Conservation (phyloP, 2,888 invertebrate species). For the Cerceris ruficornis region DNA sequence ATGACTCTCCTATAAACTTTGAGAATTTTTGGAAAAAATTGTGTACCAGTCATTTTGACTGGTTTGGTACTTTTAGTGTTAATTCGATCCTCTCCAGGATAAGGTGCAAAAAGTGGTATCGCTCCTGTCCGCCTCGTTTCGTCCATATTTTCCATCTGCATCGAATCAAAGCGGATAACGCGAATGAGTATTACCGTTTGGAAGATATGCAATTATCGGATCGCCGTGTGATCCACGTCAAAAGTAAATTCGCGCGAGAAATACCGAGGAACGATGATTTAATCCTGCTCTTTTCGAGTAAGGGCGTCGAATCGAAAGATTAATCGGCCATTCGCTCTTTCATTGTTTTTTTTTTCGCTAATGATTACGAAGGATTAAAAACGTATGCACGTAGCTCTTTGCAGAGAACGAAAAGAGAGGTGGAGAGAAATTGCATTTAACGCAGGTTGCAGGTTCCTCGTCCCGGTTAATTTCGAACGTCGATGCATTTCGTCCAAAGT, state of each 20-base stretch:
- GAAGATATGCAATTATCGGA: conserved; percentile 2
- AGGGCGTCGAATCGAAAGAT: conserved; percentile 15
- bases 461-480: conserved; percentile 4
- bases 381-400: background rate
- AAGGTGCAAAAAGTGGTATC: background rate
- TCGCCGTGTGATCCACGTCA: background rate
- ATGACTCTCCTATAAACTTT: too few species aligned
- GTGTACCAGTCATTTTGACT: too few species aligned
- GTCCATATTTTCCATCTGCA: background rate
- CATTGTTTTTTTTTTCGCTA: conserved; percentile 13
- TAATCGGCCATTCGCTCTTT: conserved; percentile 15
- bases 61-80: too few species aligned
- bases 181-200: conserved; percentile 8
- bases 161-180: conserved; percentile 11
- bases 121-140: background rate
- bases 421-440: background rate
- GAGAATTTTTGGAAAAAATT: too few species aligned
- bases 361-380: conserved; percentile 24
- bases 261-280: conserved; percentile 8
- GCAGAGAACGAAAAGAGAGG: conserved; percentile 8
- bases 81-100: too few species aligned
- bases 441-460: background rate
- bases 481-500: conserved; percentile 1
- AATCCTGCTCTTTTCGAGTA: conserved; percentile 9
- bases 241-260: background rate